Evolutionary conservation across 2,888 invertebrate species (phyloP), one percentile per base, ranked within the genome.

Genomic region (Spisula solida): DNA sequence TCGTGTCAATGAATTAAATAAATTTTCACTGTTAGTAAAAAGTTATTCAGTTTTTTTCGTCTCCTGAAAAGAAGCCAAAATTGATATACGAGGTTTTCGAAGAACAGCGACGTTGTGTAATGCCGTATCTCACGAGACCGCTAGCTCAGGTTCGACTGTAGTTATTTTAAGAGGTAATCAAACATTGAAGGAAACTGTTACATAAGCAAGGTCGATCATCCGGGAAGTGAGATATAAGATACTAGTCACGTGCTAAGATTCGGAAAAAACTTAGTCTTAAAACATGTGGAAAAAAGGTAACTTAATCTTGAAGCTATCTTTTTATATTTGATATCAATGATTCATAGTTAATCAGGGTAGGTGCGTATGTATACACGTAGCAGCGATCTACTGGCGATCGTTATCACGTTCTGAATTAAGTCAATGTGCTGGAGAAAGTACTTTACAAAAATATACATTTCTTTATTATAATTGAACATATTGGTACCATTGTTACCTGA

Each of bases 261-360:
- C 41, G 41, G 41, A 31, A 75, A 4, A 25, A 2, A 18, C 29
- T 41, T 31, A 31, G 75, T 75, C 25, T 75, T 6, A 16, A 75
- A 75, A 75, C 75, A 75, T 75, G 75, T 18, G 75, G 75, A 34
- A 75, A n/a, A 70, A 75, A 14, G n/a, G 75, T 75, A 75, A 75
- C 31, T 75, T 18, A 75, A 75, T 75, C 29, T 25, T 75, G 29
- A 34, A 16, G 75, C 14, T 75, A 75, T 75, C 75, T 16, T 75
- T 75, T 75, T 75, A 31, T 75, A 14, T 75, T 18, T 31, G 75
- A 75, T 75, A 75, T 75, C 34, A 25, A 75, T 18, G 75, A 75
- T 75, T 31, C 34, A 75, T 75, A 16, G 12, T 31, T 18, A 75
- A 31, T 8, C 60, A 18, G 25, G n/a, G 25, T 66, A 66, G 25